phyloP scores from a whole-genome alignment of 2,797 vertebrate species.

The Squalus acanthias region DNA sequence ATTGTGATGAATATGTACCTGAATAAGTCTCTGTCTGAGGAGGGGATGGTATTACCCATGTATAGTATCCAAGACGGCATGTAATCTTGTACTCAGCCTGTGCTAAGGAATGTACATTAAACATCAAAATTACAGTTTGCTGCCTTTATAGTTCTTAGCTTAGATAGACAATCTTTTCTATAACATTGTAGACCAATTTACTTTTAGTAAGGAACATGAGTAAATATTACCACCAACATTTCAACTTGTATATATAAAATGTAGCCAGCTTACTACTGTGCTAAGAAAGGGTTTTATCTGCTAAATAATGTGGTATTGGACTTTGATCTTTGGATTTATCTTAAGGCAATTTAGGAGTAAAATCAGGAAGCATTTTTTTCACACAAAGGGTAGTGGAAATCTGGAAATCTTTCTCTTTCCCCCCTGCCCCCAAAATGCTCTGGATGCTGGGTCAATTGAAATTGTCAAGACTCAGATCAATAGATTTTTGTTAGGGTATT shows the following conservation, averaged over 20 bases:
- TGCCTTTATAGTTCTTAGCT: not conserved
- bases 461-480: not conserved
- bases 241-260: not conserved
- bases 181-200: not conserved
- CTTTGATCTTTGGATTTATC: not conserved
- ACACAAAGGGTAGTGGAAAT: not conserved
- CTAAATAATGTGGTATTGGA: not conserved
- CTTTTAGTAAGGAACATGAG: not conserved
- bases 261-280: not conserved
- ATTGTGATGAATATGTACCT: not conserved
- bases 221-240: not conserved
- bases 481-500: not conserved
- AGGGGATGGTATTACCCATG: not conserved
- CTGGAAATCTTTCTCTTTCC: no score
- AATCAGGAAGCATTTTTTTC: not conserved
- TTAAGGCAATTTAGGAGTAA: not conserved
- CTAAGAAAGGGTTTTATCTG: not conserved
- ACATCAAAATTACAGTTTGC: not conserved
- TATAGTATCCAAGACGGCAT: not conserved
- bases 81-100: not conserved
- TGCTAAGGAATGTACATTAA: not conserved
- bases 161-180: not conserved
- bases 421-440: no score
- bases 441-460: not conserved
- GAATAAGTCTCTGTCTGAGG: not conserved